A percentile compares a stretch with the other conserved stretches of the same genome.
Conservation (phyloP, 2,797 vertebrate species). For the Squalus acanthias region DNA sequence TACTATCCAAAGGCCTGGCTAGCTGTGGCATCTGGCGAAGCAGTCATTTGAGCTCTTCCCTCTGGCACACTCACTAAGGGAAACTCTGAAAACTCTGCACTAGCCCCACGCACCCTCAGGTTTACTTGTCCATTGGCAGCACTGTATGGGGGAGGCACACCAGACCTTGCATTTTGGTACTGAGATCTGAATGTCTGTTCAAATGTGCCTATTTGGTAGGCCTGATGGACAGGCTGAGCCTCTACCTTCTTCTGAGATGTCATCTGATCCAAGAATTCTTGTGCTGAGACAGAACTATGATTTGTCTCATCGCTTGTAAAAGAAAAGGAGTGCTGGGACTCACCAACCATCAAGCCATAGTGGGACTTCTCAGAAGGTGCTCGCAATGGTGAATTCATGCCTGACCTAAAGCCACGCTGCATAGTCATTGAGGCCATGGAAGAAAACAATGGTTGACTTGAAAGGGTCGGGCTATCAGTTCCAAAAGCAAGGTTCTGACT, state of each 20-base stretch:
- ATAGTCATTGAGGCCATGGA: conserved; percentile 83
- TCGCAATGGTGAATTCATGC: conserved; percentile 89
- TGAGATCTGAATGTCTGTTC: conserved; percentile 95
- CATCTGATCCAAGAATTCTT: conserved; percentile 95
- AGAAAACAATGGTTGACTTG: conserved; percentile 86
- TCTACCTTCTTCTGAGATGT: conserved; percentile 95
- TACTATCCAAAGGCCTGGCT: conserved; percentile 92
- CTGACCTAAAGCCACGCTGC: conserved; percentile 81
- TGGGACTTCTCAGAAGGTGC: conserved; percentile 91
- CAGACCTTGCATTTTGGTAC: conserved; percentile 82
- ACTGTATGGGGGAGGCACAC: conserved; percentile 84
- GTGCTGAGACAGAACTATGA: conserved; percentile 81
- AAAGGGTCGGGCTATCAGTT: conserved; percentile 83
- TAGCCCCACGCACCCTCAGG: conserved; percentile 77
- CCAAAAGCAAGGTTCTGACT: conserved; percentile 93
- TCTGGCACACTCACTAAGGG: conserved; percentile 90
- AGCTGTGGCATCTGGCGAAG: conserved; percentile 87
- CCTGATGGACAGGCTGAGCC: conserved; percentile 82
- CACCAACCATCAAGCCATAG: conserved; percentile 90
- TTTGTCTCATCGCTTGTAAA: conserved; percentile 94
- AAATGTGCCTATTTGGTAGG: conserved; percentile 91
- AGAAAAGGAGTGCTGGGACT: conserved; percentile 92
- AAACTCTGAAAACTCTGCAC: conserved; percentile 93
- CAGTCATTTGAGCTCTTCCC: conserved; percentile 89
- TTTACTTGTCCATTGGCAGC: conserved; percentile 93